Evolutionary conservation across 2,888 invertebrate genomes (phyloP), one percentile per base, ranked within the genome.

Genomic region (Parasteatoda lunata): DNA sequence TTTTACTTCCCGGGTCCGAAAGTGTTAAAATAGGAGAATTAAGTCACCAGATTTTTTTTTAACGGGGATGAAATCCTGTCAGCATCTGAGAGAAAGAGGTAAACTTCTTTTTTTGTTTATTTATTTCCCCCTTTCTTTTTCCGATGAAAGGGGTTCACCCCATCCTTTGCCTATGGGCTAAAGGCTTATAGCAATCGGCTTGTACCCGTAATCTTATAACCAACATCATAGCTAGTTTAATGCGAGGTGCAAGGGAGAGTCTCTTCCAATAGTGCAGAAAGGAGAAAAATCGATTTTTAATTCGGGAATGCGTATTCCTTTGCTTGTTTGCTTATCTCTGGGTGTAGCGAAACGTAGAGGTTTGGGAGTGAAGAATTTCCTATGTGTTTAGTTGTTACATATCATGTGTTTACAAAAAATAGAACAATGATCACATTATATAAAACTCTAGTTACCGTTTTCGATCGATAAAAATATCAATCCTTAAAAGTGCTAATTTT

Each of bases 1-100:
- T 72, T 71, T 72, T 72, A 47, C 54, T 68, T 54, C 68, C 52
- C 65, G 30, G 85, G 85, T 66, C 85, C 76, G 85, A 85, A 85
- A 85, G 85, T 85, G 85, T 85, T 85, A 80, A 85, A 78, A 84
- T 77, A 84, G 84, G 77, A 73, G 84, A 85, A 85, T 85, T 80
- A 85, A 76, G 79, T 79, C 84, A 68, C 77, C 77, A 59, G 78
- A 68, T 59, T 59, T 78, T 84, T 84, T 79, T 45, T 9, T 70
- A 84, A 79, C 52, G 80, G 85, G 76, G 51, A 64, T 49, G 68
- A 80, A 85, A 85, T 85, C 85, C 70, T 80, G 80, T 85, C 85
- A 85, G 76, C 80, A 77, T 70, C 77, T 77, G 71, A 72, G 52
- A 51, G 85, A 68, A 78, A 78, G 69, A 65, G 72, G 65, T 80